Conservation (phyloP, 2,888 invertebrate species). For the Eilema caniola region DNA sequence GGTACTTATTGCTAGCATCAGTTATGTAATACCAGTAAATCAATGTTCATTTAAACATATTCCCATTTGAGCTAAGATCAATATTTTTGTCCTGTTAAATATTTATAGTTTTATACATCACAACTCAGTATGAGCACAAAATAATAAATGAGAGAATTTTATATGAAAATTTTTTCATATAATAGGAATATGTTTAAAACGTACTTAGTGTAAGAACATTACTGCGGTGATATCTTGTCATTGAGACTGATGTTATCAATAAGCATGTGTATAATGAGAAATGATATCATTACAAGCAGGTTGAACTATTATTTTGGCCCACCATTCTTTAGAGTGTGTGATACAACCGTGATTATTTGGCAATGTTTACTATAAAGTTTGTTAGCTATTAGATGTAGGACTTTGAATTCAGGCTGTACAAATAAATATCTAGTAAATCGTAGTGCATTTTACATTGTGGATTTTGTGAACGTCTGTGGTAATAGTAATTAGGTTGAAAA, state of each 20-base stretch:
- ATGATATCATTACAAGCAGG: slow-evolving; percentile 51
- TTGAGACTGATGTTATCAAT: slow-evolving; percentile 83
- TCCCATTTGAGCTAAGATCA: slow-evolving; percentile 54
- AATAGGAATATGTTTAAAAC: slow-evolving; percentile 70
- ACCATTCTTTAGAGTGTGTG: slow-evolving; percentile 59
- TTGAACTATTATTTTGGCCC: slow-evolving; percentile 55
- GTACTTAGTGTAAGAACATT: slow-evolving; percentile 67
- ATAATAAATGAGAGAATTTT: slow-evolving; percentile 71
- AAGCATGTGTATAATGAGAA: slow-evolving; percentile 60
- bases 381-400: slow-evolving; percentile 84
- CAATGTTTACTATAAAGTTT: slow-evolving; percentile 77
- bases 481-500: slow-evolving; percentile 76
- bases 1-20: slow-evolving; percentile 81
- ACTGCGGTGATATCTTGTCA: slow-evolving; percentile 71
- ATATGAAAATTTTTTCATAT: slow-evolving; percentile 58
- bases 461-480: slow-evolving; percentile 78
- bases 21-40: slow-evolving; percentile 75
- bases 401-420: slow-evolving; percentile 84
- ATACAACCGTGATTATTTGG: slow-evolving; percentile 64
- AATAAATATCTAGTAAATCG: slow-evolving; percentile 81
- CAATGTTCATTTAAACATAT: slow-evolving; percentile 63
- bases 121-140: slow-evolving; percentile 65
- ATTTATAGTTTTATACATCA: slow-evolving; percentile 49
- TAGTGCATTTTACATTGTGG: slow-evolving; percentile 85
- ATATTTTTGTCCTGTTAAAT: slow-evolving; percentile 54